These are phyloP conservation scores for Cephalopholis sonnerati DNA, from an alignment of 2,113 vertebrate genomes.

Conservation along the genomic window DNA sequence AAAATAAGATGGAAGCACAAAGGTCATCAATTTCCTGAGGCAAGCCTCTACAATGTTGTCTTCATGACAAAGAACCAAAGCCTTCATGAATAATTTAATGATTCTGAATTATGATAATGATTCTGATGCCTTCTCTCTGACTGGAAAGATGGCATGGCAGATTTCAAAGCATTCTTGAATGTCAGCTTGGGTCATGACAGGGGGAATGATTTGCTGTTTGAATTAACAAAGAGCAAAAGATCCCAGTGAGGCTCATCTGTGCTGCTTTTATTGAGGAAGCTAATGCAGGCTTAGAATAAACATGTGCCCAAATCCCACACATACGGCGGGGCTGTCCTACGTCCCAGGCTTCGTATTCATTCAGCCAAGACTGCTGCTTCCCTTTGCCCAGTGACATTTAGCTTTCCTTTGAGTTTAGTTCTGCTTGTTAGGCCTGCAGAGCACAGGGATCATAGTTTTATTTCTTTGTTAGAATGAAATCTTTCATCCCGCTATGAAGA, in stretches of 20 bases:
- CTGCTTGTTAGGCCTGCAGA: conserved; percentile 67
- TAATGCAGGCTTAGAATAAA: conserved; percentile 50
- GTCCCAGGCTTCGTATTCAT: conserved; percentile 51
- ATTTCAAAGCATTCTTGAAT: conserved; percentile 52
- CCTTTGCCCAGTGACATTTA: conserved; percentile 78
- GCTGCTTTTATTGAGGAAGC: conserved; percentile 37
- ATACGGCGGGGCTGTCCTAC: conserved; percentile 22
- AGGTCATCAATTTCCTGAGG: conserved; percentile 62
- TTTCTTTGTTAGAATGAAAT: conserved; percentile 63
- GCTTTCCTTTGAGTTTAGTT: conserved; percentile 71
- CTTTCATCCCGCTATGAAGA: conserved; percentile 50
- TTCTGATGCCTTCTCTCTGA: conserved; percentile 25
- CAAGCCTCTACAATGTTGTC: conserved; percentile 32
- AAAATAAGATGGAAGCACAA: conserved; percentile 41
- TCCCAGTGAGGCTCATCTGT: conserved; percentile 33
- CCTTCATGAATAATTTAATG: conserved; percentile 57
- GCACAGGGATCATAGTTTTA: conserved; percentile 59
- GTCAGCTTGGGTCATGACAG: conserved; percentile 46
- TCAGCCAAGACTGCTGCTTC: conserved; percentile 50
- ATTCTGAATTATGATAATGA: conserved; percentile 56
- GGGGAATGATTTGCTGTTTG: conserved; percentile 38
- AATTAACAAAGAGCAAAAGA: conserved; percentile 48
- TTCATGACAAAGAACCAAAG: conserved; percentile 42
- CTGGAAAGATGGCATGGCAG: conserved; percentile 33
- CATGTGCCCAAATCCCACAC: conserved; percentile 44